A percentile compares a stretch with the other conserved stretches of the same genome.
Evolutionary conservation across 2,888 invertebrate species (phyloP).

Genomic region (Bugula neritina): DNA sequence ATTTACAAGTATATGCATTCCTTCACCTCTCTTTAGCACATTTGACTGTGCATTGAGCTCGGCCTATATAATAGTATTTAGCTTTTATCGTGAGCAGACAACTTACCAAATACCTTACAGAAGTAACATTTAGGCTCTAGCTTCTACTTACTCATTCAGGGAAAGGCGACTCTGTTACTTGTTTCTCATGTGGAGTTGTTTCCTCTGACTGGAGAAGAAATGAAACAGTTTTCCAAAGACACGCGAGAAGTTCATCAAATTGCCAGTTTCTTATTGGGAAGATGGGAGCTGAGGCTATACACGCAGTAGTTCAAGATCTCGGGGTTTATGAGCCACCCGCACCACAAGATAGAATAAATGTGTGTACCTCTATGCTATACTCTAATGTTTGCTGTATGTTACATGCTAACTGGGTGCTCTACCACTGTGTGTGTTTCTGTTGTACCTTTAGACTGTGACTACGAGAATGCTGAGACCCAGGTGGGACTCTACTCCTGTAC

Average conservation of each 20-base stretch:
- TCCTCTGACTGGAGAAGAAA: background rate
- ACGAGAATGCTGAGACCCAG: background rate
- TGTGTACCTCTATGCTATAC: too few relatives aligned
- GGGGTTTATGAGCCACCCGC: background rate
- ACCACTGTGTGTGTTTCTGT: too few relatives aligned
- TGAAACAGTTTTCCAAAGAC: background rate
- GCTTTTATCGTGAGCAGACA: too few relatives aligned
- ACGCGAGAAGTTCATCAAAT: background rate
- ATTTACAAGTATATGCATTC: too few relatives aligned
- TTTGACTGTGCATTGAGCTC: too few relatives aligned
- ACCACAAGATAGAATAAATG: background rate
- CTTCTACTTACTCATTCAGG: background rate
- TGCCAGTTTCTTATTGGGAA: background rate
- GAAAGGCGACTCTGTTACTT: background rate
- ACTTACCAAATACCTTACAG: too few relatives aligned
- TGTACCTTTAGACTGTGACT: background rate
- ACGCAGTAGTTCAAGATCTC: background rate
- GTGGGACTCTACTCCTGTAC: background rate
- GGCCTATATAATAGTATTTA: too few relatives aligned
- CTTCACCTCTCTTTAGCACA: too few relatives aligned
- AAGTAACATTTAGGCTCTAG: too few relatives aligned
- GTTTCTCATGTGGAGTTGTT: background rate
- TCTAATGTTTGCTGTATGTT: too few relatives aligned
- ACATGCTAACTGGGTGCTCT: too few relatives aligned
- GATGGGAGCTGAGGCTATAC: background rate